Conservation (phyloP, 2,797 vertebrate species). For the Centroberyx gerrardi region DNA sequence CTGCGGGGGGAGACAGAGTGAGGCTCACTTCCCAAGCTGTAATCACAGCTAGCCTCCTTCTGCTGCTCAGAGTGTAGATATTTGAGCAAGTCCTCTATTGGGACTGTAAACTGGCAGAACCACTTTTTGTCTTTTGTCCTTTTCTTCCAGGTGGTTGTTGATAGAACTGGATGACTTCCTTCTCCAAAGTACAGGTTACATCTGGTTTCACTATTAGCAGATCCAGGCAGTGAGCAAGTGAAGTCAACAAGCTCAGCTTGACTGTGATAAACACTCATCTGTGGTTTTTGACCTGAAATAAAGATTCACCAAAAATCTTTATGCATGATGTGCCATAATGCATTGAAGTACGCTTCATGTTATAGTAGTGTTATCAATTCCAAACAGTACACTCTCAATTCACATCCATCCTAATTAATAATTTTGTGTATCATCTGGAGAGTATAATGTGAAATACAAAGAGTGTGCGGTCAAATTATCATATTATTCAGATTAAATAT, state of each 20-base stretch:
- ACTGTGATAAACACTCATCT: fast-evolving
- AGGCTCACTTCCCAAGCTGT: not conserved
- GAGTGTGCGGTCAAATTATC: too few species aligned
- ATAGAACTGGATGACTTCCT: not conserved
- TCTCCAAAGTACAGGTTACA: constrained; percentile 64
- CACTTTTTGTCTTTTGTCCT: fast-evolving
- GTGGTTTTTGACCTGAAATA: constrained; percentile 12
- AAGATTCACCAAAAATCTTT: not conserved
- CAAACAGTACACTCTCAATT: not conserved
- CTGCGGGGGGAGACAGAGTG: constrained; percentile 37
- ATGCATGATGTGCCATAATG: too few species aligned
- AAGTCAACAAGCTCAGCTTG: fast-evolving
- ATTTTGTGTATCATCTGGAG: too few species aligned
- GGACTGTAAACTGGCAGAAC: constrained; percentile 15
- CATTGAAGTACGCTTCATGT: too few species aligned
- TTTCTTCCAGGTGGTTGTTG: fast-evolving
- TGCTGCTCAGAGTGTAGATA: not conserved
- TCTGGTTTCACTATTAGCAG: not conserved
- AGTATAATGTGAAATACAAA: too few species aligned
- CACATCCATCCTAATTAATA: too few species aligned
- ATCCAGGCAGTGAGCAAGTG: not conserved
- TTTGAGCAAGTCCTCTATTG: not conserved
- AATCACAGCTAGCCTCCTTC: constrained; percentile 47
- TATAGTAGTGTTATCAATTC: too few species aligned
- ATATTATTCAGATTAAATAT: too few species aligned